Conservation (phyloP, 2,113 vertebrate genomes). For the Dendropsophus ebraccatus region DNA sequence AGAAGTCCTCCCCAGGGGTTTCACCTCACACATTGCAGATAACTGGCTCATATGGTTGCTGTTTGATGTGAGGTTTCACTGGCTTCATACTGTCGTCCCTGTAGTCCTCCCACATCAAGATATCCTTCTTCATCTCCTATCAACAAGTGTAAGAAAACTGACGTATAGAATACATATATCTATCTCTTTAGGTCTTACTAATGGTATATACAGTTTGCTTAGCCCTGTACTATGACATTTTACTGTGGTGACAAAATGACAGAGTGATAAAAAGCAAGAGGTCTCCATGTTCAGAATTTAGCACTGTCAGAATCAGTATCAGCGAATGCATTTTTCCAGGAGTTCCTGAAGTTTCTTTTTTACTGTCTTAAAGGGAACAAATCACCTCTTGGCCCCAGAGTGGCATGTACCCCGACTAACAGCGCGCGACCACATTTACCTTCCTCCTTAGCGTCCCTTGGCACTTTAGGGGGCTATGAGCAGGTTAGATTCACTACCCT, state of each 20-base stretch:
- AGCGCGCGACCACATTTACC: too few species aligned
- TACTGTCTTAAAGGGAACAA: neutral
- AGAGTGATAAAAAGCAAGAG: neutral
- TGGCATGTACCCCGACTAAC: too few species aligned
- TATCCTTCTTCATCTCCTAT: neutral
- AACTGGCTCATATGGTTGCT: constrained; percentile 27
- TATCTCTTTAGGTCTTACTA: neutral
- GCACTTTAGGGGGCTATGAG: too few species aligned
- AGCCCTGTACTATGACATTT: neutral
- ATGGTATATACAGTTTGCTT: neutral
- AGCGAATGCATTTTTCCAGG: too few species aligned
- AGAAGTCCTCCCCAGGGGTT: constrained; percentile 24
- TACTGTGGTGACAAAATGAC: neutral
- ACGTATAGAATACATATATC: neutral
- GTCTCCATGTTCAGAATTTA: neutral
- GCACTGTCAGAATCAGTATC: neutral
- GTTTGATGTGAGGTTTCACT: constrained; percentile 51
- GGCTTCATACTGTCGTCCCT: neutral
- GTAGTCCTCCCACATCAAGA: neutral
- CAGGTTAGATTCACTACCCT: too few species aligned
- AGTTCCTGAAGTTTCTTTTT: neutral
- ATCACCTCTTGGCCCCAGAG: too few species aligned
- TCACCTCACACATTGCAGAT: constrained; percentile 43
- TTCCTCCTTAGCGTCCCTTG: too few species aligned
- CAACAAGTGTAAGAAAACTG: neutral